Conservation (phyloP, 2,797 vertebrate genomes). For the Coluber constrictor region DNA sequence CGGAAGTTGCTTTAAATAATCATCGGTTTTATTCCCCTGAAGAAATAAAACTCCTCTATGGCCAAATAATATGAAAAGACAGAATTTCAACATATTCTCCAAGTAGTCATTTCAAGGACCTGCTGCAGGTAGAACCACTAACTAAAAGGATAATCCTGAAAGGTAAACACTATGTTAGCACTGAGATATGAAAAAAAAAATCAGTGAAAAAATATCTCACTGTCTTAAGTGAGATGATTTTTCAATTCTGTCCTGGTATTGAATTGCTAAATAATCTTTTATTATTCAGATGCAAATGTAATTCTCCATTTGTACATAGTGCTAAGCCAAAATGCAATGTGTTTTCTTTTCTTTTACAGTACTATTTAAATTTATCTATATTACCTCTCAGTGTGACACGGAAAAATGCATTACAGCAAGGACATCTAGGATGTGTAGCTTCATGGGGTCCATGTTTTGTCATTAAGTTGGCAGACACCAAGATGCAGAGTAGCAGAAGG, state of each 20-base stretch:
- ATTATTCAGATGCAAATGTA: not conserved
- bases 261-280: not conserved
- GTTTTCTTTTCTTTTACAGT: not conserved
- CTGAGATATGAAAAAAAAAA: not conserved
- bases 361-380: not conserved
- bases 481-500: constrained; percentile 32
- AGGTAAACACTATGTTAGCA: not conserved
- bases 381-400: not conserved
- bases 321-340: not conserved
- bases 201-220: too few relatives aligned
- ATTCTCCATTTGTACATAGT: not conserved
- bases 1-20: not conserved
- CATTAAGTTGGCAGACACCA: constrained; percentile 12
- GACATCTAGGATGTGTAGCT: not conserved
- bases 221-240: not conserved
- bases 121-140: not conserved
- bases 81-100: not conserved
- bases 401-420: not conserved
- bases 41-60: not conserved
- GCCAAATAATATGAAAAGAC: not conserved
- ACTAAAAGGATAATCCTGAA: not conserved
- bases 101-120: not conserved
- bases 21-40: not conserved
- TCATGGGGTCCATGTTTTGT: not conserved
- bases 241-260: not conserved